Evolutionary conservation across 1,140 invertebrate genomes (phyloP), one percentile per base, ranked within the genome.

Genomic region (Panagrolaimus sp.): DNA sequence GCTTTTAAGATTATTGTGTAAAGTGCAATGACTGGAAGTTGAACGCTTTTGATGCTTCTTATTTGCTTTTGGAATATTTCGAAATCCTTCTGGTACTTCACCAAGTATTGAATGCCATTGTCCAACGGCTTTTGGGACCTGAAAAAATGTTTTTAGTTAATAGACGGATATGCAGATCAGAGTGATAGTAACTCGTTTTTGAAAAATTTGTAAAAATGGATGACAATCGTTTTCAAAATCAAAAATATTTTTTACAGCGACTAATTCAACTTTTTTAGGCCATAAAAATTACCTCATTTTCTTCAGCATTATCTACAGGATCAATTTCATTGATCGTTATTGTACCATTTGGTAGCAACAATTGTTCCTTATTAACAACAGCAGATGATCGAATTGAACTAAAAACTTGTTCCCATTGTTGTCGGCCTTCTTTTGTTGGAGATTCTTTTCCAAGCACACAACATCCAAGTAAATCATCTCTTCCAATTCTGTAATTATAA

Each of bases 391-490:
- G 46, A 20, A 73, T 13, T 8, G n/a, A 31, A 27, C 25, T 31
- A 61, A 80, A 78, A 43, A 73, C 74, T 20, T 81, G 73, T 23
- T 76, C 86, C 92, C 92, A 93, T 81, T 93, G 91, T 79, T 92
- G 90, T 53, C 90, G 87, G 2, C 91, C 91, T 9, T 90, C 87
- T 14, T 91, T 90, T 63, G 90, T 89, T n/a, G 79, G 72, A 73
- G 89, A 88, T 64, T 86, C 88, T 0, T 89, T 88, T 0, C 91
- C 91, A 64, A 92, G 89, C 3, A 89, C 89, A 31, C 89, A 89
- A 80, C 89, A 91, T 8, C 91, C 91, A 86, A 92, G 90, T 51
- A 92, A 84, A 80, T 92, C 91, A 81, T 92, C 91, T 27, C 89
- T 76, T n/a, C 78, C 78, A 45, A 80, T 80, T 66, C 78, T 79